Evolutionary conservation across 2,888 invertebrate genomes (phyloP).

Genomic region (Lasiommata megera): DNA sequence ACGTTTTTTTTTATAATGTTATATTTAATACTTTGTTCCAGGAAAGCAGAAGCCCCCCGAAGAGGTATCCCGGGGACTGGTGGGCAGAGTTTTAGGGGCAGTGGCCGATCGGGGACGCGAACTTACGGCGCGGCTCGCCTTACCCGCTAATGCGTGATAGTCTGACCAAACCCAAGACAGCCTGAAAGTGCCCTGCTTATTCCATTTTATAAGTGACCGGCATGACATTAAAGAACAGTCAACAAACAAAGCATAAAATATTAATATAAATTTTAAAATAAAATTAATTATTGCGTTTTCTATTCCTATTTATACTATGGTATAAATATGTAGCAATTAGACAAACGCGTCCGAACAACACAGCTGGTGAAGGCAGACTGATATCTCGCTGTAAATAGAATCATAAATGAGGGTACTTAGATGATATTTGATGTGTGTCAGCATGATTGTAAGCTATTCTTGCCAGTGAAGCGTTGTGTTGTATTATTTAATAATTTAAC

Average conservation of each 20-base stretch:
- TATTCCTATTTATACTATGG: neutral
- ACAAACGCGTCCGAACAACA: neutral
- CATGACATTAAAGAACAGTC: too few species aligned
- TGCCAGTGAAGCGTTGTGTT: neutral
- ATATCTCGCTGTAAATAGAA: neutral
- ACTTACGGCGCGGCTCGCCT: conserved; percentile 58
- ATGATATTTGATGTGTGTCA: neutral
- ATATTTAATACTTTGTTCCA: conserved; percentile 15
- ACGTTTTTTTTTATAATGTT: too few species aligned
- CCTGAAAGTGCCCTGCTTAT: neutral
- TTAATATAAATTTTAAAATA: too few species aligned
- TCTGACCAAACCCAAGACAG: too few species aligned
- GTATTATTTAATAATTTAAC: neutral
- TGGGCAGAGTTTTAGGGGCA: conserved; percentile 64
- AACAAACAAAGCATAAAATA: too few species aligned
- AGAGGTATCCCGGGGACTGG: conserved; percentile 46
- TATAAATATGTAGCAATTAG: neutral
- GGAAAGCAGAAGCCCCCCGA: conserved; percentile 35
- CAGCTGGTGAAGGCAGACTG: neutral
- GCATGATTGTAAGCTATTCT: neutral
- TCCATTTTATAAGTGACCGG: neutral
- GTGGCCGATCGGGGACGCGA: conserved; percentile 66
- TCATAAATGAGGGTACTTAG: neutral
- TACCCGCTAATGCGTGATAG: conserved; percentile 50
- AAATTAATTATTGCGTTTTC: neutral